phyloP scores from a whole-genome alignment of 1,140 invertebrate genomes.

The Mycetomoellerius zeteki region DNA sequence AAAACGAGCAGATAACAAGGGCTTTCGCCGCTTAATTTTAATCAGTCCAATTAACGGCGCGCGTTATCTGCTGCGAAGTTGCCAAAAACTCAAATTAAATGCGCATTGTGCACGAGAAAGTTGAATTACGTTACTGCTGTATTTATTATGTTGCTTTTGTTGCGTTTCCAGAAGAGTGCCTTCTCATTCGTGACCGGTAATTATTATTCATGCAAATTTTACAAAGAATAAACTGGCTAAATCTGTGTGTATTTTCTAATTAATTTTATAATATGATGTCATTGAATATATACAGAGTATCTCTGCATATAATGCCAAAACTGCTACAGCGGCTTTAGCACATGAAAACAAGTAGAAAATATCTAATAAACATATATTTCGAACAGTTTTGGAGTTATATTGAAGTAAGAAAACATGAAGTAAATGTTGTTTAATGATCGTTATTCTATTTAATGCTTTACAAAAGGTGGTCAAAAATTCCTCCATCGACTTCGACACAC shows the following conservation, averaged over 20 bases:
- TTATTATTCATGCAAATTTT: conserved; percentile 13
- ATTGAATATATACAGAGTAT: neutral
- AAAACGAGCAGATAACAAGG: conserved; percentile 52
- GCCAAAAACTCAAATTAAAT: conserved; percentile 51
- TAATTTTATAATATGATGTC: neutral
- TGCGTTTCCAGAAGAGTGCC: conserved; percentile 3
- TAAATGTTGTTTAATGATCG: too few species aligned
- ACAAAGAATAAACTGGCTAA: neutral
- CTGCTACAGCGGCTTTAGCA: too few species aligned
- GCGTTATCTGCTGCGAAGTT: conserved; percentile 36
- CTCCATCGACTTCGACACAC: too few species aligned
- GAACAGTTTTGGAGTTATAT: too few species aligned
- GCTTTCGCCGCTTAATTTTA: conserved; percentile 60
- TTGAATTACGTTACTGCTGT: conserved; percentile 35
- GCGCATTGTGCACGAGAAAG: conserved; percentile 27
- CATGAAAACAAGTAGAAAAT: too few species aligned
- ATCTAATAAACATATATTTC: too few species aligned
- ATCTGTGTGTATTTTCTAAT: conserved; percentile 3
- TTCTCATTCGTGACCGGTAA: neutral
- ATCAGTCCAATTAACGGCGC: conserved; percentile 53
- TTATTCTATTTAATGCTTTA: too few species aligned
- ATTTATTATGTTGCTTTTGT: neutral
- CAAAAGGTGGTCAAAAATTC: too few species aligned
- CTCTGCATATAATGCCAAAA: too few species aligned
- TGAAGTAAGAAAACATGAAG: too few species aligned